Evolutionary conservation across 1,140 invertebrate genomes (phyloP).

Genomic region (Goniozus legneri): DNA sequence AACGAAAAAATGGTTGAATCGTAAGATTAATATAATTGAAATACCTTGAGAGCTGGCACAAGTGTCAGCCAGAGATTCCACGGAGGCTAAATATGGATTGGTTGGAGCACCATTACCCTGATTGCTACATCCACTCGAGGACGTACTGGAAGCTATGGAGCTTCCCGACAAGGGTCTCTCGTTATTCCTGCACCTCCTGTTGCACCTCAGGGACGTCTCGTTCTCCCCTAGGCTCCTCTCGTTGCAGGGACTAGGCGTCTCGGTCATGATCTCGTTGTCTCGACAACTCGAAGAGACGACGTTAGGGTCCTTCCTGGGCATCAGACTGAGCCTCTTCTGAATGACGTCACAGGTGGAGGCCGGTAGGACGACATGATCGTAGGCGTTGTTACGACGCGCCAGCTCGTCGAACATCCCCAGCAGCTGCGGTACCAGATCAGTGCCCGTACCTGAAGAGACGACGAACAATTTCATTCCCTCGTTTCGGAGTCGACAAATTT

Average conservation of each 20-base stretch:
- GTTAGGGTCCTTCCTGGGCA: constrained; percentile 9
- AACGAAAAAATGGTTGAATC: too few relatives aligned
- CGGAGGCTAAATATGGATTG: constrained; percentile 73
- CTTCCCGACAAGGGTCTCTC: constrained; percentile 73
- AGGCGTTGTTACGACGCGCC: constrained; percentile 47
- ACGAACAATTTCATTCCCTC: too few relatives aligned
- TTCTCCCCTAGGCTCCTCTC: constrained; percentile 8
- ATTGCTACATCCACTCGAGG: constrained; percentile 57
- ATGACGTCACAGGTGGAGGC: constrained; percentile 36
- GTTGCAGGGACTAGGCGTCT: too few relatives aligned
- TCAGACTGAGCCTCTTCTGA: constrained; percentile 47
- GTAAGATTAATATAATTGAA: too few relatives aligned
- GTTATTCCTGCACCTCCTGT: constrained; percentile 28
- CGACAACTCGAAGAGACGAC: neutral
- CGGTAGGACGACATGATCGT: constrained; percentile 29
- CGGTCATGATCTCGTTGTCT: constrained; percentile 6
- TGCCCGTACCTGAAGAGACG: constrained; percentile 55
- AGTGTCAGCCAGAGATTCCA: constrained; percentile 72
- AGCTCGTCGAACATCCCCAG: constrained; percentile 67
- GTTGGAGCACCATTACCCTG: constrained; percentile 44
- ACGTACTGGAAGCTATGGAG: constrained; percentile 76
- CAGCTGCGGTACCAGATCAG: constrained; percentile 64
- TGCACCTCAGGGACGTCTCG: constrained; percentile 16
- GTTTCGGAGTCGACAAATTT: too few relatives aligned
- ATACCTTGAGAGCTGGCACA: constrained; percentile 56